Evolutionary conservation across 2,888 invertebrate species (phyloP).

Genomic region (Plemyria rubiginata): DNA sequence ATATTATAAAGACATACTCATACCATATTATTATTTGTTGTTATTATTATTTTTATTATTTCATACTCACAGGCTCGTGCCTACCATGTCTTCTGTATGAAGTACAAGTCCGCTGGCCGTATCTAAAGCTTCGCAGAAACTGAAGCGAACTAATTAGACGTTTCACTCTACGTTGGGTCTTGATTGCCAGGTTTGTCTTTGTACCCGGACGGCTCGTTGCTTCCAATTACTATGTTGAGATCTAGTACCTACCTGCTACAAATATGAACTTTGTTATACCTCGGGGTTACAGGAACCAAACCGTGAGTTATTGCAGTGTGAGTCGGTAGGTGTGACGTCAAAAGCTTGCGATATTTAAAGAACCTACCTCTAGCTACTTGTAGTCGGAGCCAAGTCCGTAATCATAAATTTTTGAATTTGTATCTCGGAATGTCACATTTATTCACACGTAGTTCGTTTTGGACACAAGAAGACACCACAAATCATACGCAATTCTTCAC

Average conservation of each 20-base stretch:
- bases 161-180: neutral
- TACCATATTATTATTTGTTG: too few relatives aligned
- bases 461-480: conserved; percentile 16
- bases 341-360: too few relatives aligned
- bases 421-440: conserved; percentile 3
- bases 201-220: neutral
- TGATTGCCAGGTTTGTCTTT: neutral
- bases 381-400: neutral
- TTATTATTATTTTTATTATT: too few relatives aligned
- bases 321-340: too few relatives aligned
- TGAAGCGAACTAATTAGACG: neutral
- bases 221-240: neutral
- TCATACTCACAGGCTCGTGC: too few relatives aligned
- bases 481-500: conserved; percentile 33
- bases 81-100: too few relatives aligned
- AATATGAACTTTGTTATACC: too few relatives aligned
- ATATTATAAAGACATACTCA: too few relatives aligned
- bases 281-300: too few relatives aligned
- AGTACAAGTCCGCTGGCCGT: neutral
- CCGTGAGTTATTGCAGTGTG: too few relatives aligned
- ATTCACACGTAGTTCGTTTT: neutral
- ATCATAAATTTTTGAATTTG: neutral
- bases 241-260: too few relatives aligned
- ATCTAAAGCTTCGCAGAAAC: neutral
- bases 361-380: too few relatives aligned